Evolutionary conservation across 2,797 vertebrate genomes (phyloP).

Genomic region (Propithecus deckenii): DNA sequence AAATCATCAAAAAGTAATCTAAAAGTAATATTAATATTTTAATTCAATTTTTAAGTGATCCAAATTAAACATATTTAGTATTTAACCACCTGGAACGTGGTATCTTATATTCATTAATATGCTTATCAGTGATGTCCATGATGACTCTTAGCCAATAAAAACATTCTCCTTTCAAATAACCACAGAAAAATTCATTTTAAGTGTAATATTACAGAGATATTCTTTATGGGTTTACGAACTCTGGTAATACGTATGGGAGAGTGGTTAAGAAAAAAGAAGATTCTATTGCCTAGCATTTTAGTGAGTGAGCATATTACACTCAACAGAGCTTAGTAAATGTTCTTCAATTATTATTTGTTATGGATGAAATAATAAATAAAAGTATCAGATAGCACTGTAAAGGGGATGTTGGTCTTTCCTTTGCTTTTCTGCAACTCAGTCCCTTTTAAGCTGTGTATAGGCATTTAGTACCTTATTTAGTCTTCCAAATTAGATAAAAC

Average conservation of each 20-base stretch:
- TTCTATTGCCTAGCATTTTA: too few relatives aligned
- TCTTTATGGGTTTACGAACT: background rate
- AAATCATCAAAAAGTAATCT: background rate
- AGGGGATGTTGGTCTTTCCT: too few relatives aligned
- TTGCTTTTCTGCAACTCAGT: background rate
- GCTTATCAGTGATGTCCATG: background rate
- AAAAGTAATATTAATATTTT: background rate
- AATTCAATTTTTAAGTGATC: background rate
- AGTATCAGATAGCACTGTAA: too few relatives aligned
- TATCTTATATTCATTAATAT: background rate
- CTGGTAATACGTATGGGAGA: background rate
- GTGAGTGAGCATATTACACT: too few relatives aligned
- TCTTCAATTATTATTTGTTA: background rate
- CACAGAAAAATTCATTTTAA: background rate
- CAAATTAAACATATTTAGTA: background rate
- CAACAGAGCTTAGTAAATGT: background rate
- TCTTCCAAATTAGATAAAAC: background rate
- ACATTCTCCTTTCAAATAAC: background rate
- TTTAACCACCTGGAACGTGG: background rate
- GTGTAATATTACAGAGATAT: background rate
- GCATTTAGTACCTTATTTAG: background rate
- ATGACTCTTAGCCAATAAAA: background rate
- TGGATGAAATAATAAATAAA: background rate
- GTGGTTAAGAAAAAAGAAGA: background rate
- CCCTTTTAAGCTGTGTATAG: fast-evolving